Percentiles rank a stretch among this genome's conserved stretches.
Conservation (phyloP, 64 coral and sea anemone genomes). For the Anthopleura sola region DNA sequence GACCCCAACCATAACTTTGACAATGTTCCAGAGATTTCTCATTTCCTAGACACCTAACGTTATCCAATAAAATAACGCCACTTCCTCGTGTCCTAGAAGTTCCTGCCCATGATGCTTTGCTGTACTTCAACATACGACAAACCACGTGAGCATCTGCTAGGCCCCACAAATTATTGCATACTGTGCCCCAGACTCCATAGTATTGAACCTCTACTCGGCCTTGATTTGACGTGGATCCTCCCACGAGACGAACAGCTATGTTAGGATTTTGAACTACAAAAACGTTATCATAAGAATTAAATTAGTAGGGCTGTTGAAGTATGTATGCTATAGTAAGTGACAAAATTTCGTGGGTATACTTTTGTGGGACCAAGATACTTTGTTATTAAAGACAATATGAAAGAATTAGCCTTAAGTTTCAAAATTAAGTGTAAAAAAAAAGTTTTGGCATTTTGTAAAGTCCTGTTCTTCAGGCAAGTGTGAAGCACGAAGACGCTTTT, state of each 20-base stretch:
- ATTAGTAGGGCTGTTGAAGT: too few species aligned
- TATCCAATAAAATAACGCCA: background rate
- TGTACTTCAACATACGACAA: slow-evolving; percentile 12
- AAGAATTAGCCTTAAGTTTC: too few species aligned
- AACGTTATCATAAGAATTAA: too few species aligned
- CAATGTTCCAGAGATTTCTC: background rate
- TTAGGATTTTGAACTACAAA: background rate
- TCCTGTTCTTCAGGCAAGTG: too few species aligned
- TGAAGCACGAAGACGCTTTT: too few species aligned
- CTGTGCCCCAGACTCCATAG: slow-evolving; percentile 14
- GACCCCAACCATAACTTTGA: background rate
- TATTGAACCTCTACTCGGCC: background rate
- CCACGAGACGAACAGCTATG: background rate
- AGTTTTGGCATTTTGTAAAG: too few species aligned
- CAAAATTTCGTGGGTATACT: too few species aligned
- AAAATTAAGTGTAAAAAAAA: too few species aligned
- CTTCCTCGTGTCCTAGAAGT: background rate
- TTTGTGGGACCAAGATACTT: too few species aligned
- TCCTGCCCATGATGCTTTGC: slow-evolving; percentile 1
- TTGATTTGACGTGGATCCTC: background rate
- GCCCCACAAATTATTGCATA: background rate
- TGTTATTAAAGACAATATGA: too few species aligned
- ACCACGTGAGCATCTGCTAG: slow-evolving; percentile 7
- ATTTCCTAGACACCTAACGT: background rate
- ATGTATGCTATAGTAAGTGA: too few species aligned